Evolutionary conservation across 2,797 vertebrate genomes (phyloP).

Genomic region (Acridotheres tristis): DNA sequence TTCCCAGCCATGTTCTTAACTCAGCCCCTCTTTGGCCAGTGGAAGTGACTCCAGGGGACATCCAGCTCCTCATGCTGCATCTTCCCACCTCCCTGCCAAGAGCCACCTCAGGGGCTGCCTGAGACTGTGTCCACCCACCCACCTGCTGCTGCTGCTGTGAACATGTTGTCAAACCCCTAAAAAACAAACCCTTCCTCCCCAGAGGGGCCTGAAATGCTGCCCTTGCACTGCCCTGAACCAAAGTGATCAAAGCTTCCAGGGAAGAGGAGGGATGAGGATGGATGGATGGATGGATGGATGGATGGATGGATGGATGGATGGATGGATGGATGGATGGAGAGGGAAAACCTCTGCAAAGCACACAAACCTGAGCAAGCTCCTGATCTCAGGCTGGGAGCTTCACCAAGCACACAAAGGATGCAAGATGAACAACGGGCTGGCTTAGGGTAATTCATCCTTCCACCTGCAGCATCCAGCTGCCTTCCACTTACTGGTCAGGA

Average conservation of each 20-base stretch:
- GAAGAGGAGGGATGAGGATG: neutral
- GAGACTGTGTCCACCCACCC: neutral
- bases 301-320: too few species aligned
- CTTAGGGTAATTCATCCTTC: neutral
- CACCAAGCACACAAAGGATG: neutral
- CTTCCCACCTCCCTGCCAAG: neutral
- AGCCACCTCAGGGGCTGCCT: fast-evolving
- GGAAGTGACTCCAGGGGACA: neutral
- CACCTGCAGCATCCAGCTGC: neutral
- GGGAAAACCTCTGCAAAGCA: neutral
- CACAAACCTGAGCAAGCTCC: neutral
- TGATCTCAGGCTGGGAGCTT: neutral
- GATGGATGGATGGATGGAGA: neutral
- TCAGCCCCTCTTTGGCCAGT: neutral
- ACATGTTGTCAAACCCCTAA: fast-evolving
- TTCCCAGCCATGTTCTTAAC: fast-evolving
- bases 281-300: too few species aligned
- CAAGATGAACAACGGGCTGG: neutral
- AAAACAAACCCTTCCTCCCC: neutral
- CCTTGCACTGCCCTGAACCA: neutral
- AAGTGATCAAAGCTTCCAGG: neutral
- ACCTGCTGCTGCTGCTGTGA: neutral
- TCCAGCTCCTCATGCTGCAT: fast-evolving
- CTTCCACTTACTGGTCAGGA: neutral
- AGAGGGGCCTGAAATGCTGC: neutral